These are phyloP conservation scores for Ceratoteleas bidentatus DNA, from an alignment of 1,140 invertebrate genomes.

Conservation along the genomic window DNA sequence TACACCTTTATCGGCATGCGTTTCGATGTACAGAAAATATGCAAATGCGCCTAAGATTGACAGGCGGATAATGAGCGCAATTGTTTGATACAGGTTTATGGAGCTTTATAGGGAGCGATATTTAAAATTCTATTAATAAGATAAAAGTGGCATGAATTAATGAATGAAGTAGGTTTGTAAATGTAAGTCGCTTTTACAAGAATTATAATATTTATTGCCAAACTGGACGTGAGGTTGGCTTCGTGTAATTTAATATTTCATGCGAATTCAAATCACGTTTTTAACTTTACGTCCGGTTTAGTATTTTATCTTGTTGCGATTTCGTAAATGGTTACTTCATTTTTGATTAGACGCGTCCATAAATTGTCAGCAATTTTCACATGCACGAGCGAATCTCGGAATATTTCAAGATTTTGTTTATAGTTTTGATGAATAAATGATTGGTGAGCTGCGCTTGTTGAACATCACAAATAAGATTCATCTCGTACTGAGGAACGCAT, in stretches of 20 bases:
- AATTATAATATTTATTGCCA: slow-evolving; percentile 36
- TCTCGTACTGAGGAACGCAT: no score
- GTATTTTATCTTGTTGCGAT: slow-evolving; percentile 43
- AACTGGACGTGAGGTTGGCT: slow-evolving; percentile 6
- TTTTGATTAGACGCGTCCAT: slow-evolving; percentile 28
- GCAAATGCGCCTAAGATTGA: no score
- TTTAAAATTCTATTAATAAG: slow-evolving; percentile 54
- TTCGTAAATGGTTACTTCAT: slow-evolving; percentile 36
- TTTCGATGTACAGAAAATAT: no score
- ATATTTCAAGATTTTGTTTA: not conserved
- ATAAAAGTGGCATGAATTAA: slow-evolving; percentile 29
- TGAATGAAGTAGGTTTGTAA: slow-evolving; percentile 30
- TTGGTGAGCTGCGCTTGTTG: no score
- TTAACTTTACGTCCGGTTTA: slow-evolving; percentile 34
- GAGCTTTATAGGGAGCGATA: slow-evolving; percentile 8
- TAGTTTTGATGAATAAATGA: not conserved
- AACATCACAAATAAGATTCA: no score
- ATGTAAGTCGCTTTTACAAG: slow-evolving; percentile 12
- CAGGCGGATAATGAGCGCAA: no score
- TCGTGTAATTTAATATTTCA: slow-evolving; percentile 17
- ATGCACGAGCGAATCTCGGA: not conserved
- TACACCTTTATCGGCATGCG: no score
- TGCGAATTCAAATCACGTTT: slow-evolving; percentile 49
- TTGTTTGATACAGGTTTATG: no score
- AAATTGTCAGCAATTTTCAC: slow-evolving; percentile 19